Evolutionary conservation across 2,888 invertebrate genomes (phyloP).

Genomic region (Drosophila cognata): DNA sequence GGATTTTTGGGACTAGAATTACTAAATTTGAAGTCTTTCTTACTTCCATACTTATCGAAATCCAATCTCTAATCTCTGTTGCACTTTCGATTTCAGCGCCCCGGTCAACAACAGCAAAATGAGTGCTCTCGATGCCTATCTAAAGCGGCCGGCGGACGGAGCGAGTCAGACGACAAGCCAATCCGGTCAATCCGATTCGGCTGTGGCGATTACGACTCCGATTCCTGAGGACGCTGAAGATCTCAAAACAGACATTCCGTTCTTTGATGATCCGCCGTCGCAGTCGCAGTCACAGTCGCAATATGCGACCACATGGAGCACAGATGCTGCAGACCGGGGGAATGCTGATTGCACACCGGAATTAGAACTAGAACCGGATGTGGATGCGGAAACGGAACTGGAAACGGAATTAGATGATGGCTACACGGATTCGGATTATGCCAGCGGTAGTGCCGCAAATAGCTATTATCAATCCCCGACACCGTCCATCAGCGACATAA

Average conservation of each 20-base stretch:
- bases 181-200: background rate
- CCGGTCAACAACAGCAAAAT: constrained; percentile 51
- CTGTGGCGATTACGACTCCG: background rate
- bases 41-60: background rate
- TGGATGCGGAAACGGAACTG: constrained; percentile 8
- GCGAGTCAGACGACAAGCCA: constrained; percentile 14
- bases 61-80: background rate
- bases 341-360: constrained; percentile 16
- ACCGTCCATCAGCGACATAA: constrained; percentile 65
- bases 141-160: constrained; percentile 47
- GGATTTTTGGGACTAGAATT: background rate
- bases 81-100: constrained; percentile 19
- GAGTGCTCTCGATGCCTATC: constrained; percentile 56
- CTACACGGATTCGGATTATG: constrained; percentile 72
- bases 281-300: constrained; percentile 17
- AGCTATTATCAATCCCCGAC: constrained; percentile 61
- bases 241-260: constrained; percentile 78
- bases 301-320: constrained; percentile 35
- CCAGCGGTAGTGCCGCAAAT: constrained; percentile 44
- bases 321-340: constrained; percentile 28
- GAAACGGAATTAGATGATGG: constrained; percentile 57
- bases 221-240: constrained; percentile 62
- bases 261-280: constrained; percentile 56
- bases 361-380: background rate
- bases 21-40: background rate